phyloP scores from a whole-genome alignment of 2,113 vertebrate species.

The Corythaixoides concolor region DNA sequence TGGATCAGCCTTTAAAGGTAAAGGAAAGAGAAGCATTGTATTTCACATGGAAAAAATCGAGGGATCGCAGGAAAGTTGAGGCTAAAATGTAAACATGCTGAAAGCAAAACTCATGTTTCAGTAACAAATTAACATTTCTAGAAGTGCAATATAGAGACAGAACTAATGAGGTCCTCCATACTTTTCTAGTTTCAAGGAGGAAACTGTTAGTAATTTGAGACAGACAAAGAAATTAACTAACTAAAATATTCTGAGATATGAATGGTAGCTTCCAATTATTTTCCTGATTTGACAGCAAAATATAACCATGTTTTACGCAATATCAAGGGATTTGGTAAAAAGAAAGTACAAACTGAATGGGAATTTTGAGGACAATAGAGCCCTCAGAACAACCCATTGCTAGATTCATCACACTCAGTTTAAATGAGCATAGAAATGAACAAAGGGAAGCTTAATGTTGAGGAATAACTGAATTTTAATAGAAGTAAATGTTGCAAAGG shows the following conservation, averaged over 20 bases:
- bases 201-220: slow-evolving; percentile 66
- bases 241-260: slow-evolving; percentile 67
- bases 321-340: slow-evolving; percentile 27
- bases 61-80: not conserved
- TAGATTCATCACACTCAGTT: not conserved
- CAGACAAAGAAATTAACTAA: slow-evolving; percentile 70
- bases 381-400: not conserved
- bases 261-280: slow-evolving; percentile 72
- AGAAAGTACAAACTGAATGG: not conserved
- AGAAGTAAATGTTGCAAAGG: not conserved
- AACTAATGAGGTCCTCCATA: slow-evolving; percentile 54
- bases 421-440: not conserved
- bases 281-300: slow-evolving; percentile 64
- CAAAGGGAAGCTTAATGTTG: not conserved
- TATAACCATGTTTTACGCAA: slow-evolving; percentile 30
- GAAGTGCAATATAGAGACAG: not conserved
- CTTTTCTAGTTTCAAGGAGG: slow-evolving; percentile 34
- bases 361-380: not conserved
- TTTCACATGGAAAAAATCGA: not conserved
- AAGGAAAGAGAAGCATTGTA: not conserved
- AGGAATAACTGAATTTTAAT: not conserved
- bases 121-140: slow-evolving; percentile 2
- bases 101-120: slow-evolving; percentile 20
- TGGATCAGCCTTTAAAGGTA: not conserved
- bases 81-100: slow-evolving; percentile 3